Percentiles rank a stretch among this genome's conserved stretches.
These are phyloP conservation scores for Druceiella hillmani DNA, from an alignment of 2,888 invertebrate species.

Conservation along the genomic window DNA sequence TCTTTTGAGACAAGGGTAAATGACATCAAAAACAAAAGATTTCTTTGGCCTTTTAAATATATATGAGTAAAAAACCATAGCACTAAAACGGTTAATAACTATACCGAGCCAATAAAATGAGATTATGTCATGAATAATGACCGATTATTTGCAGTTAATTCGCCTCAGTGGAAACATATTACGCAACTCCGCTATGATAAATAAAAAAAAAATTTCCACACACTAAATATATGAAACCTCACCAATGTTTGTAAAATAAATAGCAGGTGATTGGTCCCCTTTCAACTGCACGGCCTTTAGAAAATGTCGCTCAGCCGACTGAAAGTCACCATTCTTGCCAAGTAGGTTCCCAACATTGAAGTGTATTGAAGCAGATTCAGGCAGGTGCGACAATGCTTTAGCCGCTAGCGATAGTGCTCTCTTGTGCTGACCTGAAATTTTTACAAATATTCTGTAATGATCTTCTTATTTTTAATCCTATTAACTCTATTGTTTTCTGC, in stretches of 20 bases:
- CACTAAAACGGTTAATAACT: neutral
- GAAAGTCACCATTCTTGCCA: conserved; percentile 74
- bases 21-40: too few species aligned
- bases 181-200: conserved; percentile 5
- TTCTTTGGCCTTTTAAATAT: too few species aligned
- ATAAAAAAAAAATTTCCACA: conserved; percentile 4
- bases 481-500: too few species aligned
- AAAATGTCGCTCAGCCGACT: conserved; percentile 78
- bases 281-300: conserved; percentile 64
- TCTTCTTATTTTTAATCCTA: too few species aligned
- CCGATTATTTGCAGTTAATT: conserved; percentile 9
- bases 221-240: conserved; percentile 25
- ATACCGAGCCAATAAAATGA: neutral
- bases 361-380: conserved; percentile 70
- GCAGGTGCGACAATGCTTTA: conserved; percentile 63
- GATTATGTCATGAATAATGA: too few species aligned
- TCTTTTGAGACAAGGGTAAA: too few species aligned
- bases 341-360: conserved; percentile 86
- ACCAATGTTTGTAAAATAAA: conserved; percentile 89
- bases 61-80: conserved; percentile 4
- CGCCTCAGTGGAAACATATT: conserved; percentile 2
- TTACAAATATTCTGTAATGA: too few species aligned
- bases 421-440: conserved; percentile 51
- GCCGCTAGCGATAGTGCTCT: conserved; percentile 67
- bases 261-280: conserved; percentile 58